Conservation (phyloP, 2,888 invertebrate genomes). For the Cosmorhoe ocellata region DNA sequence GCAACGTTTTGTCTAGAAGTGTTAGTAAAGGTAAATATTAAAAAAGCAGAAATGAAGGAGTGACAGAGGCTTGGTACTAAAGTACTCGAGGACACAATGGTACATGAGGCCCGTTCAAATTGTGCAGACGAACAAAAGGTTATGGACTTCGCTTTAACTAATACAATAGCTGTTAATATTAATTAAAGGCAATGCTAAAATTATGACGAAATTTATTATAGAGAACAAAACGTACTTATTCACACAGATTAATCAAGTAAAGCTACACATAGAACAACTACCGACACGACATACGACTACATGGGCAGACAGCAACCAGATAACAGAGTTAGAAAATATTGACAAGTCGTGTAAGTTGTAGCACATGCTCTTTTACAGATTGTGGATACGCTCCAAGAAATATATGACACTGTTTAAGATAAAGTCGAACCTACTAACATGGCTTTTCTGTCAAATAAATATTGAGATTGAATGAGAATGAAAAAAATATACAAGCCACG, state of each 20-base stretch:
- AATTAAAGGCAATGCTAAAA: slow-evolving; percentile 27
- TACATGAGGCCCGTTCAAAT: slow-evolving; percentile 26
- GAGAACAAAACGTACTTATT: slow-evolving; percentile 7
- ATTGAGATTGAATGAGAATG: slow-evolving; percentile 1
- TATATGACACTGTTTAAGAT: slow-evolving; percentile 15
- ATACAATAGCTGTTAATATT: slow-evolving; percentile 30
- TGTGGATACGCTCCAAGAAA: slow-evolving; percentile 9
- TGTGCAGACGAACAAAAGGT: slow-evolving; percentile 29
- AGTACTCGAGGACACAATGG: slow-evolving; percentile 42
- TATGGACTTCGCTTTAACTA: slow-evolving; percentile 29
- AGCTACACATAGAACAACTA: background rate
- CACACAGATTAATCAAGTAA: background rate
- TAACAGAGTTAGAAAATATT: slow-evolving; percentile 11
- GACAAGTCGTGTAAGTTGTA: slow-evolving; percentile 11
- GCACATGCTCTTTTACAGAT: slow-evolving; percentile 12
- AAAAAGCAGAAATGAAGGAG: background rate
- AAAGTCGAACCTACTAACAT: slow-evolving; percentile 2
- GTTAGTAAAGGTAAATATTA: background rate
- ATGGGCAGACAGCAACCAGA: slow-evolving; percentile 11
- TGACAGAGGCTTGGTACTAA: slow-evolving; percentile 8
- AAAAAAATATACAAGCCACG: background rate
- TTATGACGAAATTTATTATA: slow-evolving; percentile 24
- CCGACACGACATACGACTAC: background rate
- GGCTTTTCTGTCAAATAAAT: slow-evolving; percentile 1
- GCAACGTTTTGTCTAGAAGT: background rate